These are phyloP conservation scores for Micrasema minimum DNA, from an alignment of 1,140 invertebrate species.

Conservation along the genomic window DNA sequence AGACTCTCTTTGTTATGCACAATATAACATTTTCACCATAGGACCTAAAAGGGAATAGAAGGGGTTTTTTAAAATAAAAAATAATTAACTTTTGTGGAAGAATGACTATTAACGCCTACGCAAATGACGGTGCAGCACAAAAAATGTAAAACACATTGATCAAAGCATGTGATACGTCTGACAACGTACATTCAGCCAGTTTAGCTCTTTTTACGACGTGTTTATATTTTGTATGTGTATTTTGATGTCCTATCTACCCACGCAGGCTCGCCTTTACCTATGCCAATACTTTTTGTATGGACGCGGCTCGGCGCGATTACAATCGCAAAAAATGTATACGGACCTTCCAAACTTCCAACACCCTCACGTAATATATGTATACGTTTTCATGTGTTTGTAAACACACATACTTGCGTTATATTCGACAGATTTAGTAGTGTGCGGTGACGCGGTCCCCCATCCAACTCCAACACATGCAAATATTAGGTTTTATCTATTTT, in stretches of 20 bases:
- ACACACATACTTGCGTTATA: too few relatives aligned
- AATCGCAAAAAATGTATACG: conserved; percentile 21
- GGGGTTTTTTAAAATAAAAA: too few relatives aligned
- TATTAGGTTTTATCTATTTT: background rate
- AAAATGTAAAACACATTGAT: too few relatives aligned
- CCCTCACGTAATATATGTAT: background rate
- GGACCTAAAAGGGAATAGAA: too few relatives aligned
- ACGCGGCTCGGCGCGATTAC: conserved; percentile 27
- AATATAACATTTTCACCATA: too few relatives aligned
- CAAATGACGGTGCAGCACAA: too few relatives aligned
- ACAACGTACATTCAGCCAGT: background rate
- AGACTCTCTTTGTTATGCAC: too few relatives aligned
- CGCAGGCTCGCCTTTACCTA: conserved; percentile 46
- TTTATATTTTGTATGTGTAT: background rate
- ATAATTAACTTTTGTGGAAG: too few relatives aligned
- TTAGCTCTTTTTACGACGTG: background rate
- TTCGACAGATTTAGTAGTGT: background rate
- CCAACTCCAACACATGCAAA: conserved; percentile 1
- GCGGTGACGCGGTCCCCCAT: background rate
- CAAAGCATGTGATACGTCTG: background rate
- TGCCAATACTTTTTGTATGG: conserved; percentile 48
- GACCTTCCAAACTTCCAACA: background rate
- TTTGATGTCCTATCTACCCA: background rate
- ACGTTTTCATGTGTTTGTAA: too few relatives aligned
- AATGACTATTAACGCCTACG: too few relatives aligned